These are phyloP conservation scores for Rhorus exstirpatorius DNA, from an alignment of 2,888 invertebrate species.

Conservation along the genomic window DNA sequence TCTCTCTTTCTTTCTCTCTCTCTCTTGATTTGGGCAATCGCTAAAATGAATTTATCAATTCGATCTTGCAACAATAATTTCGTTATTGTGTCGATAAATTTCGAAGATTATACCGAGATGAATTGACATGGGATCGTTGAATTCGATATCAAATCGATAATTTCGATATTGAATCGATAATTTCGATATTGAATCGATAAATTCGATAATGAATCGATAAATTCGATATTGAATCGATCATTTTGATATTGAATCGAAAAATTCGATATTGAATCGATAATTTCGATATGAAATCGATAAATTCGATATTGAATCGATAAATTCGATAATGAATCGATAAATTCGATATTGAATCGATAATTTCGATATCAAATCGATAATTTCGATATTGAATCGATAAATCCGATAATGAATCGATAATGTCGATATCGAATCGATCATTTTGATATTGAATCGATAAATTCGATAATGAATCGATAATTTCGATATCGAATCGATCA, in stretches of 20 bases:
- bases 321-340: no score
- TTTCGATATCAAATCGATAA: not conserved
- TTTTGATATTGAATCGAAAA: no score
- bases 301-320: not conserved
- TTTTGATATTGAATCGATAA: no score
- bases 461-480: not conserved
- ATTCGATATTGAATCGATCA: not conserved
- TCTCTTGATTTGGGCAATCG: conserved; percentile 6
- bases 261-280: not conserved
- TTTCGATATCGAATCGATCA: not conserved
- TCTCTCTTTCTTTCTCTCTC: not conserved
- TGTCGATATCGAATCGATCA: not conserved
- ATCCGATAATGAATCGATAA: not conserved
- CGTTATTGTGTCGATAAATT: not conserved
- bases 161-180: not conserved
- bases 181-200: not conserved
- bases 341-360: not conserved
- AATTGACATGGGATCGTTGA: no score
- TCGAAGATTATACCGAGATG: not conserved
- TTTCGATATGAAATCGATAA: not conserved
- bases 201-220: not conserved
- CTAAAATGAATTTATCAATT: conserved; percentile 9
- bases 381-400: not conserved
- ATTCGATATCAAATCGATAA: not conserved
- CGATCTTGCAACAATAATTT: not conserved